These are phyloP conservation scores for Lasioglossum oenotherae DNA, from an alignment of 2,888 invertebrate species.

Conservation along the genomic window DNA sequence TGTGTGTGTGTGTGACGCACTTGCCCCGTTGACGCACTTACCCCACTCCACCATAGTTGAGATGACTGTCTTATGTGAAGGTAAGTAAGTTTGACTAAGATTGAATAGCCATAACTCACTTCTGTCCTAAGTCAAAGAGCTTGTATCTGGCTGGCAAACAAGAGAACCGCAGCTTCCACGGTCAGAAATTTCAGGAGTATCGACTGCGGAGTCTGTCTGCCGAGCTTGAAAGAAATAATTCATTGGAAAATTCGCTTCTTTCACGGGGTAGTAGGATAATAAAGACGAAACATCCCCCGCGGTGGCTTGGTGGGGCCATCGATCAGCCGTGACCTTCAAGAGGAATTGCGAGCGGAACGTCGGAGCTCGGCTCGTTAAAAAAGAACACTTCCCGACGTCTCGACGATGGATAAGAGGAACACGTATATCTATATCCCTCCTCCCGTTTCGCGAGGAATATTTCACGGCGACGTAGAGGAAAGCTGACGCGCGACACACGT, in stretches of 20 bases:
- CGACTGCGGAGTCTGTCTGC: neutral
- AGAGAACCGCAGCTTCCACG: neutral
- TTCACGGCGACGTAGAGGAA: constrained; percentile 15
- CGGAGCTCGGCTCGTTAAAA: constrained; percentile 36
- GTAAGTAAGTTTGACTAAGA: too few species aligned
- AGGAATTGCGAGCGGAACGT: constrained; percentile 4
- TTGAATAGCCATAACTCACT: neutral
- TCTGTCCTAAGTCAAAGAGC: neutral
- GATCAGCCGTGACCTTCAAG: constrained; percentile 26
- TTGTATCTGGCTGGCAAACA: neutral
- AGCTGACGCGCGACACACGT: constrained; percentile 61
- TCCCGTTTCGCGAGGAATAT: constrained; percentile 28
- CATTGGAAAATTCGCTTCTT: constrained; percentile 13
- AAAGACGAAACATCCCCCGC: constrained; percentile 36
- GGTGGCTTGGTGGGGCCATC: constrained; percentile 20
- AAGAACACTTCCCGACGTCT: neutral
- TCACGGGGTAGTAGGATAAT: constrained; percentile 3
- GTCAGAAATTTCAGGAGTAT: neutral
- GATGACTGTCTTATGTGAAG: too few species aligned
- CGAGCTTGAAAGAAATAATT: neutral
- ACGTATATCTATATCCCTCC: neutral
- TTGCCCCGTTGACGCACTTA: too few species aligned
- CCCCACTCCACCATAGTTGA: too few species aligned
- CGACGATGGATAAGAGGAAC: constrained; percentile 14
- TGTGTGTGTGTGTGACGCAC: too few species aligned